Evolutionary conservation across 1,140 invertebrate genomes (phyloP).

Genomic region (Aphelenchoides avenae): DNA sequence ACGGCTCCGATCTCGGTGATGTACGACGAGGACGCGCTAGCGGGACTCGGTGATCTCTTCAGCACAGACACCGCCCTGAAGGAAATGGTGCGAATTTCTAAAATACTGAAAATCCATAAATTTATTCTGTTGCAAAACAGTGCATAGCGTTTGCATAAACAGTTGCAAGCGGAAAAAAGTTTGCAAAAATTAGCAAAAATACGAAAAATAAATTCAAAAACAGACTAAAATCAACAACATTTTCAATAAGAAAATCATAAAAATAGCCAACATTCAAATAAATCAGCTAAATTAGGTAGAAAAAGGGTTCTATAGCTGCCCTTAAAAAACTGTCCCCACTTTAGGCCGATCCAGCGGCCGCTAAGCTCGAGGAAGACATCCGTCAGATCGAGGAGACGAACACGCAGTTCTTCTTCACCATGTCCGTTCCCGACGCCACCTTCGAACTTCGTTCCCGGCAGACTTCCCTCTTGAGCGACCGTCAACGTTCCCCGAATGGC

Average conservation of each 20-base stretch:
- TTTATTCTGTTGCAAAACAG: neutral
- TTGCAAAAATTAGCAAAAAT: neutral
- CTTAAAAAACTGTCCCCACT: too few species aligned
- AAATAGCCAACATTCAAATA: too few species aligned
- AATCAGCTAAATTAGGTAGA: too few species aligned
- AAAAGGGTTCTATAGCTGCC: too few species aligned
- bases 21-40: conserved; percentile 50
- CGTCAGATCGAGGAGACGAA: too few species aligned
- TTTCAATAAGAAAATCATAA: conserved; percentile 38
- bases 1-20: conserved; percentile 44
- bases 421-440: conserved; percentile 12
- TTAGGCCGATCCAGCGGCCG: conserved; percentile 94
- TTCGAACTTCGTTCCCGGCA: conserved; percentile 34
- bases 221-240: neutral
- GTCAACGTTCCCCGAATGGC: conserved; percentile 6
- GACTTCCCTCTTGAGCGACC: conserved; percentile 10
- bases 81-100: too few species aligned
- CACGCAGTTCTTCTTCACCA: conserved; percentile 36
- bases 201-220: neutral
- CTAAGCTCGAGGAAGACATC: conserved; percentile 74
- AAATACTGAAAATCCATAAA: too few species aligned
- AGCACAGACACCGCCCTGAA: too few species aligned
- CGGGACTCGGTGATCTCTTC: too few species aligned
- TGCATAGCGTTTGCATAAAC: neutral
- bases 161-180: conserved; percentile 71